Percentiles rank a stretch among this genome's conserved stretches.
Evolutionary conservation across 1,140 invertebrate species (phyloP).

Genomic region (Drosophila erecta): DNA sequence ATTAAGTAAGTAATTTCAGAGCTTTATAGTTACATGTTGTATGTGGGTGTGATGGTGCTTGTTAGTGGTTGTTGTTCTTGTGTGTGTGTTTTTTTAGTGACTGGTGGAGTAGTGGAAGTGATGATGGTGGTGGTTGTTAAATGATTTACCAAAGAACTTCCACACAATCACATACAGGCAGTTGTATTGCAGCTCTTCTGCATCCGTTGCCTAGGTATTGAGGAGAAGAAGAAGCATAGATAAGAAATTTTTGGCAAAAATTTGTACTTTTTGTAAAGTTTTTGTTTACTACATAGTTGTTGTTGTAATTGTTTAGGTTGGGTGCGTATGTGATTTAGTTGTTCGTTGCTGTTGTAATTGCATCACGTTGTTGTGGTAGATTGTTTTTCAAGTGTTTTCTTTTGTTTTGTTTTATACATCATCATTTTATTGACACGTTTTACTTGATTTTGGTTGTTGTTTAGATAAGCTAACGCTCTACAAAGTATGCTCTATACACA

Average conservation of each 20-base stretch:
- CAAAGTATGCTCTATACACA: conserved; percentile 61
- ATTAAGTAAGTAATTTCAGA: conserved; percentile 6
- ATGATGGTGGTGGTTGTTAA: conserved; percentile 55
- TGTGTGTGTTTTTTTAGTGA: conserved; percentile 50
- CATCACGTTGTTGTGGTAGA: conserved; percentile 19
- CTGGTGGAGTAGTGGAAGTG: conserved; percentile 53
- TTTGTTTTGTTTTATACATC: conserved; percentile 22
- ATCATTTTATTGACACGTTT: conserved; percentile 21
- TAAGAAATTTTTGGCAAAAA: conserved; percentile 61
- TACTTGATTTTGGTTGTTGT: conserved; percentile 31
- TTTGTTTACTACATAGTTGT: conserved; percentile 26
- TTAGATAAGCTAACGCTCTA: conserved; percentile 60
- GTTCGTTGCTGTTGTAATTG: conserved; percentile 21
- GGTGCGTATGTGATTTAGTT: conserved; percentile 45
- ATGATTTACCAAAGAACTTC: conserved; percentile 84
- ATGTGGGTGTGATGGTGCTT: conserved; percentile 39
- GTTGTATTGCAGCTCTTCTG: conserved; percentile 83
- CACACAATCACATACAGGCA: conserved; percentile 84
- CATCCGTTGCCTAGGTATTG: conserved; percentile 77
- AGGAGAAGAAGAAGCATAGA: conserved; percentile 75
- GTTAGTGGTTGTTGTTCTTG: conserved; percentile 17
- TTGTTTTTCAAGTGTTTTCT: conserved; percentile 25
- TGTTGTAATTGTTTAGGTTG: conserved; percentile 35
- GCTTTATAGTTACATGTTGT: conserved; percentile 36
- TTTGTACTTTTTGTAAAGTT: conserved; percentile 32